These are phyloP conservation scores for Hartigia nigra DNA, from an alignment of 2,888 invertebrate species.

Conservation along the genomic window DNA sequence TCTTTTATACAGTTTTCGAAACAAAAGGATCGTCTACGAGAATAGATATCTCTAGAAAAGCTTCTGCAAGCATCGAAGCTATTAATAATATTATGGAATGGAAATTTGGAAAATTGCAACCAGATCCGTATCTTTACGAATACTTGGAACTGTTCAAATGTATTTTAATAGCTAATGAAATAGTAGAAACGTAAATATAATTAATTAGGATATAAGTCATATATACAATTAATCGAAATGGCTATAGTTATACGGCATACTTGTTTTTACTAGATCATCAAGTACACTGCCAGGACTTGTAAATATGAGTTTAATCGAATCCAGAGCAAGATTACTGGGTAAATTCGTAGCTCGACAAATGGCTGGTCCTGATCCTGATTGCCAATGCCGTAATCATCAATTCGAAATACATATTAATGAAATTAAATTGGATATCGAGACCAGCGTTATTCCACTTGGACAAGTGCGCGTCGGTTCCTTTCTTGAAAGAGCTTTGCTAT, in stretches of 20 bases:
- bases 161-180: slow-evolving; percentile 37
- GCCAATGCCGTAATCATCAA: slow-evolving; percentile 48
- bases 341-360: slow-evolving; percentile 57
- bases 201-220: not conserved
- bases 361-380: slow-evolving; percentile 43
- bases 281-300: slow-evolving; percentile 22
- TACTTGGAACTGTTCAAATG: slow-evolving; percentile 46
- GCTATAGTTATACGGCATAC: not conserved
- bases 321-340: slow-evolving; percentile 49
- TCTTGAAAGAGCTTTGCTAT: slow-evolving; percentile 74
- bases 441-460: slow-evolving; percentile 72
- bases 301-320: slow-evolving; percentile 38
- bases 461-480: slow-evolving; percentile 70
- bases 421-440: slow-evolving; percentile 57
- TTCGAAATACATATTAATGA: slow-evolving; percentile 54
- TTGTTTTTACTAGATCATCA: not conserved
- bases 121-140: slow-evolving; percentile 44
- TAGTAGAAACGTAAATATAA: slow-evolving; percentile 21
- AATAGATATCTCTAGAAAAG: not conserved
- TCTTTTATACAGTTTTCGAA: not conserved
- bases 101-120: slow-evolving; percentile 48
- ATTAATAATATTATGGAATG: slow-evolving; percentile 25
- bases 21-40: not conserved
- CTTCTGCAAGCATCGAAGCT: not conserved
- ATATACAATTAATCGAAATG: not conserved